Evolutionary conservation across 1,140 invertebrate species (phyloP).

Genomic region (Pachypeltis micranthus): DNA sequence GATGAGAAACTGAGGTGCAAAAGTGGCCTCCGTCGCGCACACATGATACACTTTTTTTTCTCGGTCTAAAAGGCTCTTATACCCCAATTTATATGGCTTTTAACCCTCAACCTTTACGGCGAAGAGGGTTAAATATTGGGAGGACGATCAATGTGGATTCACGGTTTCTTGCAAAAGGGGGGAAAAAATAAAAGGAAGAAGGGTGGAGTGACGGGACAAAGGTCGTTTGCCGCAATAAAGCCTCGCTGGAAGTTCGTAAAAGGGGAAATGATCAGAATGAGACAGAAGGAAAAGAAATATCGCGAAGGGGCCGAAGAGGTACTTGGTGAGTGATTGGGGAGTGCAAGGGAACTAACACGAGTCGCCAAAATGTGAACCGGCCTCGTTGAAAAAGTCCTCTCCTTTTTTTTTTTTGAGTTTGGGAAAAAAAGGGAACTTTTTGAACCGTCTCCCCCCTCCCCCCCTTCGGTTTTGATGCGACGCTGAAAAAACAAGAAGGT

Average conservation of each 20-base stretch:
- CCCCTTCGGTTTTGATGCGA: no score
- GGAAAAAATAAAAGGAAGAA: background rate
- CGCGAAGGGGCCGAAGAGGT: background rate
- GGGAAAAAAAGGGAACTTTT: conserved; percentile 3
- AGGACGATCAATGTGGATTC: background rate
- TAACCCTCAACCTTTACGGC: conserved; percentile 19
- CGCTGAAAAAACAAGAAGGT: conserved; percentile 13
- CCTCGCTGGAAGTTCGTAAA: no score
- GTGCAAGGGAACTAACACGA: no score
- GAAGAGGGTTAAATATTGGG: background rate
- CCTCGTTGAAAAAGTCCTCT: background rate
- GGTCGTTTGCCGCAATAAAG: conserved; percentile 8
- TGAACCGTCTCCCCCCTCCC: conserved; percentile 9
- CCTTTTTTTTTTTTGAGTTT: background rate
- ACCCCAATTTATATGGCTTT: conserved; percentile 27
- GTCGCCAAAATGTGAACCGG: background rate
- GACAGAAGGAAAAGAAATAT: background rate
- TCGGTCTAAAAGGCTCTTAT: background rate
- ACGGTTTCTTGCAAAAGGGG: background rate
- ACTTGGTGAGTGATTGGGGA: no score
- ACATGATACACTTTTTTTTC: no score
- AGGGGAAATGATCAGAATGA: background rate
- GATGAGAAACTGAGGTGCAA: background rate
- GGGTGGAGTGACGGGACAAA: background rate
- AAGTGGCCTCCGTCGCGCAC: no score